Conservation (phyloP, 1,140 invertebrate genomes). For the Zelostemma sp. region DNA sequence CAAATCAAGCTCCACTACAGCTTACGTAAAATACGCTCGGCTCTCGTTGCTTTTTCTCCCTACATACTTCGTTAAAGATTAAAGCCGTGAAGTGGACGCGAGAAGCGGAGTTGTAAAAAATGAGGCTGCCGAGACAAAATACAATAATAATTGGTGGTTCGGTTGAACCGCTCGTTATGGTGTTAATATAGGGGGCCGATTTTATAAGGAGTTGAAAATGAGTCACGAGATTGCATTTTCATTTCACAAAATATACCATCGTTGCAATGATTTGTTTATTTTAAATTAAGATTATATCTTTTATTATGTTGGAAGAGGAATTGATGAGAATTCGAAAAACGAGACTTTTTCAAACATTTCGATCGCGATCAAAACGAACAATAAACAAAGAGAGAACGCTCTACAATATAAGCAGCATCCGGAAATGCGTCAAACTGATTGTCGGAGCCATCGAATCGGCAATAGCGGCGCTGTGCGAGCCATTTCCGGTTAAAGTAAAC, state of each 20-base stretch:
- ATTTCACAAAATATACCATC: too few species aligned
- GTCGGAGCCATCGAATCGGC: constrained; percentile 29
- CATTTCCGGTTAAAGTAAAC: constrained; percentile 43
- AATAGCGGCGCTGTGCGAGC: constrained; percentile 20
- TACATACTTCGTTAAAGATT: constrained; percentile 27
- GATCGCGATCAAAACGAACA: constrained; percentile 10
- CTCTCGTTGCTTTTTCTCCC: constrained; percentile 23
- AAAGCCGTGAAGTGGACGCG: constrained; percentile 17
- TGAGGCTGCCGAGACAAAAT: constrained; percentile 7
- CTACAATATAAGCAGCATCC: constrained; percentile 34
- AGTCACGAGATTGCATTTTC: too few species aligned
- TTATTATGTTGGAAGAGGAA: too few species aligned
- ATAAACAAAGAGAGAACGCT: constrained; percentile 22
- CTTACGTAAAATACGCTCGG: constrained; percentile 29
- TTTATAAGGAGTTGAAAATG: too few species aligned
- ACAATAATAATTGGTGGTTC: constrained; percentile 18
- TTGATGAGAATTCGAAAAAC: background rate
- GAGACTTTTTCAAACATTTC: background rate
- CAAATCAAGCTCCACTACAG: constrained; percentile 37
- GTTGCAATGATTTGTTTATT: too few species aligned
- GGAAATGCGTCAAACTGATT: constrained; percentile 42
- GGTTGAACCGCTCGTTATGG: constrained; percentile 20
- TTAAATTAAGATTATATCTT: too few species aligned
- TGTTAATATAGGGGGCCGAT: constrained; percentile 25
- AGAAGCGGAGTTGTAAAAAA: constrained; percentile 9